Evolutionary conservation across 2,888 invertebrate species (phyloP).

Genomic region (Lasioglossum zephyrum): DNA sequence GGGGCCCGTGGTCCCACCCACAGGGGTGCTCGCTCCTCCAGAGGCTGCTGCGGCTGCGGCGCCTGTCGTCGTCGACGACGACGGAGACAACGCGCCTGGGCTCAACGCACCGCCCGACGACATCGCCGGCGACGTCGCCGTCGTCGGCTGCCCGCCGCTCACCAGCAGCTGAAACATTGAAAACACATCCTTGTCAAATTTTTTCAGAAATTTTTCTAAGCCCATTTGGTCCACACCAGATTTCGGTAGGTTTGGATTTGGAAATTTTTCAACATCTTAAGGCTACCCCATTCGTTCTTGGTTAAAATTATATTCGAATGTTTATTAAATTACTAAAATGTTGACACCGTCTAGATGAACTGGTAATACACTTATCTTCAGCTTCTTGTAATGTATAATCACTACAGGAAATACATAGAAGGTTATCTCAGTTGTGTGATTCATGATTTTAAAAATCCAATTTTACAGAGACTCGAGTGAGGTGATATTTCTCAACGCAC

Average conservation of each 20-base stretch:
- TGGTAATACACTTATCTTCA: background rate
- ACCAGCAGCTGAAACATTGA: conserved; percentile 89
- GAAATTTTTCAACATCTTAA: too few species aligned
- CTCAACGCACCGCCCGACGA: conserved; percentile 91
- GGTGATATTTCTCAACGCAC: background rate
- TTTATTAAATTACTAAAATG: background rate
- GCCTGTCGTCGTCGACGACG: conserved; percentile 84
- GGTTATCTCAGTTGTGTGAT: background rate
- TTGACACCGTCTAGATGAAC: too few species aligned
- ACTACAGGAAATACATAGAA: background rate
- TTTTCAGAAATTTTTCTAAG: background rate
- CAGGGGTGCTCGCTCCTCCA: conserved; percentile 83
- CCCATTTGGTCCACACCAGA: background rate
- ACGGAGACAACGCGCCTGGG: conserved; percentile 89
- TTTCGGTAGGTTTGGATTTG: background rate
- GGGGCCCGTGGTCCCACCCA: conserved; percentile 76
- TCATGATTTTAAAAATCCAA: background rate
- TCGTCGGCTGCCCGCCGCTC: conserved; percentile 89
- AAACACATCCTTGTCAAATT: conserved; percentile 4
- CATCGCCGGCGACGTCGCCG: conserved; percentile 89
- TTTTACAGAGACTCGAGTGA: background rate
- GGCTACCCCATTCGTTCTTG: too few species aligned
- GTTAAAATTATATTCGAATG: too few species aligned
- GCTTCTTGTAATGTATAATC: background rate
- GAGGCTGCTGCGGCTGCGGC: conserved; percentile 75